Evolutionary conservation across 2,888 invertebrate genomes (phyloP).

Genomic region (Linnaemya vulpina): DNA sequence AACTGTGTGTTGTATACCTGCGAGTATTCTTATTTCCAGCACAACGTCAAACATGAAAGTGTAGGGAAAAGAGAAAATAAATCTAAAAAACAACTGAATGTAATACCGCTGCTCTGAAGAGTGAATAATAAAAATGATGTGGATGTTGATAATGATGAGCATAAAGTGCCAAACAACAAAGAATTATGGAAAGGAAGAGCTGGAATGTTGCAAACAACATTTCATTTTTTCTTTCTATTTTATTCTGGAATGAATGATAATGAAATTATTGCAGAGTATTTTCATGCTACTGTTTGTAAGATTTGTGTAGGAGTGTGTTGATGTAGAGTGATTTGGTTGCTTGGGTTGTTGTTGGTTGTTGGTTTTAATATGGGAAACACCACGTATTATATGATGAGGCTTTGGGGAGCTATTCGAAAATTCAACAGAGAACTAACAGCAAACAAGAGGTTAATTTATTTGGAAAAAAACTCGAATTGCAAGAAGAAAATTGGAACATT

Average conservation of each 20-base stretch:
- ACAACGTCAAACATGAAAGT: constrained; percentile 30
- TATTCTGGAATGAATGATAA: constrained; percentile 63
- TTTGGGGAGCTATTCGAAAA: constrained; percentile 69
- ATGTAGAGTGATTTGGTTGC: neutral
- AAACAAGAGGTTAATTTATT: constrained; percentile 54
- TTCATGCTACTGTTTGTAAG: constrained; percentile 4
- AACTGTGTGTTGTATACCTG: constrained; percentile 63
- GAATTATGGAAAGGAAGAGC: constrained; percentile 22
- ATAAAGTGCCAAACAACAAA: constrained; percentile 42
- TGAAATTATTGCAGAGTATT: constrained; percentile 55
- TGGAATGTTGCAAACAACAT: constrained; percentile 43
- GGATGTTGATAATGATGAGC: constrained; percentile 54
- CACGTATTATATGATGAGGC: constrained; percentile 64
- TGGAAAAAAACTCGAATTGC: neutral
- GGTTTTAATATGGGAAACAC: constrained; percentile 50
- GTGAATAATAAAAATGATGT: constrained; percentile 54
- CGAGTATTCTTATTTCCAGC: constrained; percentile 63
- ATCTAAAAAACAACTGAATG: neutral
- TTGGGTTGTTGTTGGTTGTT: neutral
- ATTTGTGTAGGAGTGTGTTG: constrained; percentile 30
- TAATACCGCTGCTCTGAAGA: constrained; percentile 24
- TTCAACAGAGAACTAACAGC: constrained; percentile 23
- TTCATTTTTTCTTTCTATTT: constrained; percentile 13
- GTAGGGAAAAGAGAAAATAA: neutral
- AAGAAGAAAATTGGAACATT: neutral